phyloP scores from a whole-genome alignment of 2,888 invertebrate genomes.

The Sylvicola fuscatus region DNA sequence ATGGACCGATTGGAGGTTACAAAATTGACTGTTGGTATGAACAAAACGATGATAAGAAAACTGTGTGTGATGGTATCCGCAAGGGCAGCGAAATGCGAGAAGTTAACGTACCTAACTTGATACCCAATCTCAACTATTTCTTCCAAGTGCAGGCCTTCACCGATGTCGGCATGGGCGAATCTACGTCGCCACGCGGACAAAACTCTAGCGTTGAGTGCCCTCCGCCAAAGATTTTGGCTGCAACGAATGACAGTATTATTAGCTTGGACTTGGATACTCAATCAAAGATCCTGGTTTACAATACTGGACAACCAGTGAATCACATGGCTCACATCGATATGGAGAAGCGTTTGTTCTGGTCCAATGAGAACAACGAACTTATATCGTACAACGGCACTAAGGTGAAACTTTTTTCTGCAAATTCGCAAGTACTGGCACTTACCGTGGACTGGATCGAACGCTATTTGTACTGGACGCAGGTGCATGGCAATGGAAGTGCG shows the following conservation, averaged over 20 bases:
- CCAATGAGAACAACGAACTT: slow-evolving; percentile 32
- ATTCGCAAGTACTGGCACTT: slow-evolving; percentile 40
- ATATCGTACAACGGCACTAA: slow-evolving; percentile 13
- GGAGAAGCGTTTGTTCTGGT: slow-evolving; percentile 62
- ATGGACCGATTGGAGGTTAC: slow-evolving; percentile 57
- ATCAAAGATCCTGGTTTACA: slow-evolving; percentile 32
- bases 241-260: slow-evolving; percentile 49
- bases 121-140: slow-evolving; percentile 7
- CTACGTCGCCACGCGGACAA: slow-evolving; percentile 40
- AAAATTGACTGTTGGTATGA: slow-evolving; percentile 40
- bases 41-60: slow-evolving; percentile 24
- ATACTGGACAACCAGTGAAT: slow-evolving; percentile 39
- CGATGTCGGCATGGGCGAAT: slow-evolving; percentile 51
- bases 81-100: slow-evolving; percentile 13
- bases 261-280: slow-evolving; percentile 58
- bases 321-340: slow-evolving; percentile 46
- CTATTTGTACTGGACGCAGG: slow-evolving; percentile 63
- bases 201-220: slow-evolving; percentile 53
- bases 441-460: slow-evolving; percentile 78
- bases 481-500: slow-evolving; percentile 29
- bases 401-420: slow-evolving; percentile 33
- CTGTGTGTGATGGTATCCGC: slow-evolving; percentile 28
- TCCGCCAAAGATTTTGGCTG: slow-evolving; percentile 55
- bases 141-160: slow-evolving; percentile 62
- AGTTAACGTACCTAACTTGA: slow-evolving; percentile 28